phyloP scores from a whole-genome alignment of 1,140 invertebrate species.

The Microplitis demolitor region DNA sequence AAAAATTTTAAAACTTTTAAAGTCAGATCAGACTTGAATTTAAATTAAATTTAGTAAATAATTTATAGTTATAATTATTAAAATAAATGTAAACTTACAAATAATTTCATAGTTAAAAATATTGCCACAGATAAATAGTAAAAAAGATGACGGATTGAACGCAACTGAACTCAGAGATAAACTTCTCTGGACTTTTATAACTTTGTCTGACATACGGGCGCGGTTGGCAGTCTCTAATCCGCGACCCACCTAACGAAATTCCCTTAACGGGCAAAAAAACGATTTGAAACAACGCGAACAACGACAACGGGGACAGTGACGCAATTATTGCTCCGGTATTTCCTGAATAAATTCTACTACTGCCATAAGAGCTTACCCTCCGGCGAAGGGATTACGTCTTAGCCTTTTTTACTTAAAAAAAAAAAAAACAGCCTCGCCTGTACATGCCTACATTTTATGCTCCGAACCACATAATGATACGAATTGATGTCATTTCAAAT shows the following conservation, averaged over 20 bases:
- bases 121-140: not conserved
- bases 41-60: too few relatives aligned
- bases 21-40: too few relatives aligned
- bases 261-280: constrained; percentile 57
- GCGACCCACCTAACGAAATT: constrained; percentile 44
- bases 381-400: constrained; percentile 32
- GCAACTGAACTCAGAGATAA: constrained; percentile 45
- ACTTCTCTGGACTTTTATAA: constrained; percentile 52
- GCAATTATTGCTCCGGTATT: constrained; percentile 50
- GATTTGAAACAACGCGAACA: not conserved
- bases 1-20: too few relatives aligned
- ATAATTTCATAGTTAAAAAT: too few relatives aligned
- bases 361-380: constrained; percentile 35
- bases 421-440: not conserved
- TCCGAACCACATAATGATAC: not conserved
- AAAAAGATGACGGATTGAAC: constrained; percentile 28
- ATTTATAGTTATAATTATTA: not conserved
- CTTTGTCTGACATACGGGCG: constrained; percentile 47
- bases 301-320: constrained; percentile 35
- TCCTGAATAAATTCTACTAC: constrained; percentile 53
- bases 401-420: constrained; percentile 13
- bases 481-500: not conserved
- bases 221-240: constrained; percentile 31
- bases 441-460: not conserved
- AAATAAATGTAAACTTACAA: not conserved